Evolutionary conservation across 2,888 invertebrate species (phyloP).

Genomic region (Drepana falcataria): DNA sequence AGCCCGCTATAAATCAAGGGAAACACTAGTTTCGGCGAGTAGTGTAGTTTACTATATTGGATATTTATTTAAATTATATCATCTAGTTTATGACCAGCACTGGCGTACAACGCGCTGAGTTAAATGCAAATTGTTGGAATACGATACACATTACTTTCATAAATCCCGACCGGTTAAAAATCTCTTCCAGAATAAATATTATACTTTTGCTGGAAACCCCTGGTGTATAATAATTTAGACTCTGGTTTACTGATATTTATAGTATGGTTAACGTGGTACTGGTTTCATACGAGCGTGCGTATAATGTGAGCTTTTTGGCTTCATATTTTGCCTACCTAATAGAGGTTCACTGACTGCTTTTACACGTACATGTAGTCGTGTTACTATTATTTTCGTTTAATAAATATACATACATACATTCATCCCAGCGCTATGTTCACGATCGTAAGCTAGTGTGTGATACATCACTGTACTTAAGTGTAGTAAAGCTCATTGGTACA

Average conservation of each 20-base stretch:
- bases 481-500: too few species aligned
- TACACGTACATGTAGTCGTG: too few species aligned
- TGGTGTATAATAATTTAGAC: constrained; percentile 54
- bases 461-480: too few species aligned
- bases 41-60: constrained; percentile 39
- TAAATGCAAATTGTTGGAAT: constrained; percentile 6
- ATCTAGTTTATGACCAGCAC: constrained; percentile 19
- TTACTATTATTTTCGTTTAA: too few species aligned
- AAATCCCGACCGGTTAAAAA: constrained; percentile 12
- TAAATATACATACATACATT: too few species aligned
- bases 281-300: constrained; percentile 48
- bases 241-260: constrained; percentile 59
- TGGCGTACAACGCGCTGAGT: constrained; percentile 14
- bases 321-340: constrained; percentile 10
- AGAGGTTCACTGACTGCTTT: constrained; percentile 7
- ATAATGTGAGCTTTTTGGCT: constrained; percentile 35
- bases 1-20: constrained; percentile 63
- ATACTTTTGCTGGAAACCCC: constrained; percentile 42
- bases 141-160: not conserved
- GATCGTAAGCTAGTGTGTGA: too few species aligned
- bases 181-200: constrained; percentile 34
- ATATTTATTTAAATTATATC: constrained; percentile 28
- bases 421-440: too few species aligned
- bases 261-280: constrained; percentile 50
- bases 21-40: constrained; percentile 57